Evolutionary conservation across 2,888 invertebrate species (phyloP).

Genomic region (Tanytarsus gracilentus): DNA sequence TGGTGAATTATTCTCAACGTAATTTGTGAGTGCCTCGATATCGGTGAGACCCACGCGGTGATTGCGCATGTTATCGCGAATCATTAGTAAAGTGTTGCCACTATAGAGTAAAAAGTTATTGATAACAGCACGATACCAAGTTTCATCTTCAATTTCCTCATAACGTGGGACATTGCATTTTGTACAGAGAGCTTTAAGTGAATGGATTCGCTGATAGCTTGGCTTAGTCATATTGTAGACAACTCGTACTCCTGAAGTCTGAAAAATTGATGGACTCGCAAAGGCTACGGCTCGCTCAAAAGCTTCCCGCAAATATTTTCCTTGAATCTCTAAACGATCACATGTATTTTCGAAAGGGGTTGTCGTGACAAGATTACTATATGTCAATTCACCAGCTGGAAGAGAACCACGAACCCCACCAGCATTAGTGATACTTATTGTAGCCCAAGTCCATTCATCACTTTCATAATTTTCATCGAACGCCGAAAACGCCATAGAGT

Average conservation of each 20-base stretch:
- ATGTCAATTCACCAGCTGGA: conserved; percentile 56
- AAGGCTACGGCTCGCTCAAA: conserved; percentile 50
- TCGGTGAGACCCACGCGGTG: conserved; percentile 44
- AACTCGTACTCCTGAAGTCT: conserved; percentile 50
- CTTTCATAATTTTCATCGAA: conserved; percentile 42
- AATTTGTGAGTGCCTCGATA: conserved; percentile 47
- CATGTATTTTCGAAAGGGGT: conserved; percentile 71
- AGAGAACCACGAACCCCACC: conserved; percentile 64
- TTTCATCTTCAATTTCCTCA: conserved; percentile 47
- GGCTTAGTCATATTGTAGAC: conserved; percentile 54
- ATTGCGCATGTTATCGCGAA: conserved; percentile 39
- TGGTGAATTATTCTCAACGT: conserved; percentile 46
- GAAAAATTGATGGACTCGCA: conserved; percentile 47
- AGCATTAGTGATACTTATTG: conserved; percentile 57
- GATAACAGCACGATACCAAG: conserved; percentile 54
- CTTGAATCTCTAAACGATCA: conserved; percentile 59
- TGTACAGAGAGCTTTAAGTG: conserved; percentile 51
- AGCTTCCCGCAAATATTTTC: conserved; percentile 53
- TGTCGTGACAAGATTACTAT: conserved; percentile 56
- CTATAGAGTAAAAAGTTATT: conserved; percentile 56
- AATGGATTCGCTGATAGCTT: conserved; percentile 50
- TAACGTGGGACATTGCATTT: conserved; percentile 58
- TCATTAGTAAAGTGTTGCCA: conserved; percentile 59
- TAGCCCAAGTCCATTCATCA: conserved; percentile 55
- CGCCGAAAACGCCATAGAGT: conserved; percentile 47